A percentile compares a stretch with the other conserved stretches of the same genome.
These are phyloP conservation scores for Pelobates fuscus DNA, from an alignment of 2,113 vertebrate genomes.

Conservation along the genomic window DNA sequence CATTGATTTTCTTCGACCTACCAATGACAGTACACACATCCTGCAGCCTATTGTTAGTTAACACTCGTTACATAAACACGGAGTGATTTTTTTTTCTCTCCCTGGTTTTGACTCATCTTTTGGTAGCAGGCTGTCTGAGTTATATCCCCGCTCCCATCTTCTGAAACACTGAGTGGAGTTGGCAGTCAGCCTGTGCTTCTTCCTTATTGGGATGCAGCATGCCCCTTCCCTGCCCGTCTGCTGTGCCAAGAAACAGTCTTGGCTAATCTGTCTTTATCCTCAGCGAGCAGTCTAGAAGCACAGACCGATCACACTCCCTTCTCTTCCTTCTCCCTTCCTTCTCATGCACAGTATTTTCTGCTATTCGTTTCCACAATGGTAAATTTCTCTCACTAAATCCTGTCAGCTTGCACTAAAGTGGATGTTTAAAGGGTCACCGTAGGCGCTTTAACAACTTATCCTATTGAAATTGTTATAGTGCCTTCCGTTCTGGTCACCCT, in stretches of 20 bases:
- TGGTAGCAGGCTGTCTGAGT: conserved; percentile 4
- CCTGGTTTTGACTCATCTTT: conserved; percentile 26
- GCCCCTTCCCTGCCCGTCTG: conserved; percentile 32
- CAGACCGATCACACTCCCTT: background rate
- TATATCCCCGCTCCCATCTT: conserved; percentile 17
- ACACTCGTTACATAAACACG: conserved; percentile 3
- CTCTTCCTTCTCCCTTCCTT: background rate
- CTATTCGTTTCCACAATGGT: too few relatives aligned
- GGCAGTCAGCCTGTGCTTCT: conserved; percentile 39
- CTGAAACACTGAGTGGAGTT: conserved; percentile 42
- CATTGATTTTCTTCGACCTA: background rate
- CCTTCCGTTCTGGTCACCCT: too few relatives aligned
- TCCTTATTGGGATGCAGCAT: conserved; percentile 32
- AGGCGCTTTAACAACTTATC: too few relatives aligned
- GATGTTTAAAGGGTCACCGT: too few relatives aligned
- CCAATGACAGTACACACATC: background rate
- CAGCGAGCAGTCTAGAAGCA: conserved; percentile 31
- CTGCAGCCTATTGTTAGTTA: background rate
- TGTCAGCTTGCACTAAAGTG: too few relatives aligned
- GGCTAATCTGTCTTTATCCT: conserved; percentile 45
- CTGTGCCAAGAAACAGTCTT: conserved; percentile 43
- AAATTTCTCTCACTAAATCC: too few relatives aligned
- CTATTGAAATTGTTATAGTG: too few relatives aligned
- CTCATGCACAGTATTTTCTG: background rate
- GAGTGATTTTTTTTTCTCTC: background rate